These are phyloP conservation scores for Drosophila sturtevanti DNA, from an alignment of 1,140 invertebrate genomes.

Conservation along the genomic window DNA sequence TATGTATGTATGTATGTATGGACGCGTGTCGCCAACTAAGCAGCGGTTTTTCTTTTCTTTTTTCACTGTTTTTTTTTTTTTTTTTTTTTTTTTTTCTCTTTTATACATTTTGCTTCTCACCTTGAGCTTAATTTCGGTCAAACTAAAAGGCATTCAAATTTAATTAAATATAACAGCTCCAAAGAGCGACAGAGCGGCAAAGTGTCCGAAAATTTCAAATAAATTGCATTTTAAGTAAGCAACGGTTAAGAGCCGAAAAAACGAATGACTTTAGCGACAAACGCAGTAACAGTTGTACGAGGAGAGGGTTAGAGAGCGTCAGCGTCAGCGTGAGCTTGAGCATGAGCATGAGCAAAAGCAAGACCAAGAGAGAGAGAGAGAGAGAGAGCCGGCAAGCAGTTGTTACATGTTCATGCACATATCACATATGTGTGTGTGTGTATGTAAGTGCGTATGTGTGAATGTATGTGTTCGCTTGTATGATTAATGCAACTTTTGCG, in stretches of 20 bases:
- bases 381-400: neutral
- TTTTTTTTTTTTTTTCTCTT: constrained; percentile 26
- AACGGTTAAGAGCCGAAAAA: constrained; percentile 20
- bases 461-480: constrained; percentile 17
- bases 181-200: constrained; percentile 42
- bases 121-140: constrained; percentile 80
- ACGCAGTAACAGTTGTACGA: constrained; percentile 15
- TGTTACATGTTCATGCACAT: constrained; percentile 10
- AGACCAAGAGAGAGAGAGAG: neutral
- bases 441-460: neutral
- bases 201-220: constrained; percentile 53
- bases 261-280: constrained; percentile 76
- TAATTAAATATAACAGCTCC: constrained; percentile 68
- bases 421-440: neutral
- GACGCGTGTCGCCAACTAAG: constrained; percentile 47
- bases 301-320: neutral
- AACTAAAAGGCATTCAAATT: constrained; percentile 66
- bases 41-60: constrained; percentile 59
- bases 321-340: neutral
- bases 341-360: neutral
- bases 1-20: constrained; percentile 5
- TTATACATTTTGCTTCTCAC: constrained; percentile 40
- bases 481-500: constrained; percentile 71
- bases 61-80: constrained; percentile 8
- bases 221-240: constrained; percentile 65